These are phyloP conservation scores for Eupithecia tripunctaria DNA, from an alignment of 2,888 invertebrate species.

Conservation along the genomic window DNA sequence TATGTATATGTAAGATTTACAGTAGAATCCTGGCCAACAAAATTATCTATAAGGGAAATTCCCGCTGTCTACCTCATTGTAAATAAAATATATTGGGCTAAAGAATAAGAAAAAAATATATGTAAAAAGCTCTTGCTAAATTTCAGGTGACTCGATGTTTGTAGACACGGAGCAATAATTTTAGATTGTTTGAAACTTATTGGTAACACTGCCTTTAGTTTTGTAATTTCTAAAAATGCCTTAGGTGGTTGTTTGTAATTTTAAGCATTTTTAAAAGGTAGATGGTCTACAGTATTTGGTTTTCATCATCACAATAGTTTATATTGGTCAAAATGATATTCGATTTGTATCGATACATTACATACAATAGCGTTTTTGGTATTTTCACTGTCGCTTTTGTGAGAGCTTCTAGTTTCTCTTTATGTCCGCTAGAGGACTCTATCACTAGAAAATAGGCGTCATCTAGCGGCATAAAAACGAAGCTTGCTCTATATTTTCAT, in stretches of 20 bases:
- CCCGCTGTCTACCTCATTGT: slow-evolving; percentile 83
- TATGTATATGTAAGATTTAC: slow-evolving; percentile 43
- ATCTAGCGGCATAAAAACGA: slow-evolving; percentile 19
- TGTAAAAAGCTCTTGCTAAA: slow-evolving; percentile 60
- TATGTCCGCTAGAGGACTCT: slow-evolving; percentile 14
- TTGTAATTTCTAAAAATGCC: slow-evolving; percentile 48
- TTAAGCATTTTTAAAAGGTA: slow-evolving; percentile 43
- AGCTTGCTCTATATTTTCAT: not conserved
- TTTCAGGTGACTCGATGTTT: slow-evolving; percentile 59
- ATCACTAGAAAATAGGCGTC: not conserved
- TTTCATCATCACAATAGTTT: slow-evolving; percentile 40
- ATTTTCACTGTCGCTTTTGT: slow-evolving; percentile 4
- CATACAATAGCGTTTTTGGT: slow-evolving; percentile 15
- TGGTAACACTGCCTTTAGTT: slow-evolving; percentile 46
- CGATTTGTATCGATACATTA: slow-evolving; percentile 14
- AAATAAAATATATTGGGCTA: slow-evolving; percentile 76
- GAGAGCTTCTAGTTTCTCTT: not conserved
- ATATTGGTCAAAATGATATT: slow-evolving; percentile 8
- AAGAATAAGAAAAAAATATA: slow-evolving; percentile 59
- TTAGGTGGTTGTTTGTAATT: slow-evolving; percentile 54
- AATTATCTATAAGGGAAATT: slow-evolving; percentile 67
- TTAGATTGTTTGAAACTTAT: slow-evolving; percentile 48
- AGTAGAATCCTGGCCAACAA: slow-evolving; percentile 67
- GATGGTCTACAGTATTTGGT: slow-evolving; percentile 33
- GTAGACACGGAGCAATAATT: slow-evolving; percentile 73